Evolutionary conservation across 2,113 vertebrate species (phyloP).

Genomic region (Anser brachyrhynchus): DNA sequence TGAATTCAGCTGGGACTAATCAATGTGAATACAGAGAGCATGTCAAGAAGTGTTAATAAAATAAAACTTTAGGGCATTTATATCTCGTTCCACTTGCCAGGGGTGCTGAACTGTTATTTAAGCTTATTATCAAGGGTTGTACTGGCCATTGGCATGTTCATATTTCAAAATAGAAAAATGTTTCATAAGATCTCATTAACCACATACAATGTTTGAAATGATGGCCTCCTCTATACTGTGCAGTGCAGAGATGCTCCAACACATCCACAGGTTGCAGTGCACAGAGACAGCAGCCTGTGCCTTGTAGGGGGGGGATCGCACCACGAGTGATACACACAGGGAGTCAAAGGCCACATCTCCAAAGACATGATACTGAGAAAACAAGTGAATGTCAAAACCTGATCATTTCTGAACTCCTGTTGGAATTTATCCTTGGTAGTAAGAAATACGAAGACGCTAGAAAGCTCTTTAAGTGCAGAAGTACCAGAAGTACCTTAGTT

Average conservation of each 20-base stretch:
- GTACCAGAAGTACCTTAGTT: not conserved
- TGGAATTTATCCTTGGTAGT: not conserved
- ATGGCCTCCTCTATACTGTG: rapidly evolving
- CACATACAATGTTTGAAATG: not conserved
- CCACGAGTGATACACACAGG: rapidly evolving
- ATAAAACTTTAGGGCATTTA: not conserved
- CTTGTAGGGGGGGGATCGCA: not conserved
- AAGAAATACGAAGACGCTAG: not conserved
- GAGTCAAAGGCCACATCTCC: not conserved
- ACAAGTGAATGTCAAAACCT: rapidly evolving
- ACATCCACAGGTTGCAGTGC: not conserved
- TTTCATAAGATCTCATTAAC: not conserved
- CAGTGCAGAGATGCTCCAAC: not conserved
- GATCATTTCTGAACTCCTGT: rapidly evolving
- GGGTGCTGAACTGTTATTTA: not conserved
- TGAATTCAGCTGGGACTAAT: not conserved
- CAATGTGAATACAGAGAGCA: rapidly evolving
- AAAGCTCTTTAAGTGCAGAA: not conserved
- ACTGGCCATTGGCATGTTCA: not conserved
- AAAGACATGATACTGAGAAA: not conserved
- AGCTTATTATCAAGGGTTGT: not conserved
- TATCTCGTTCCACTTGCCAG: not conserved
- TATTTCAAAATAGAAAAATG: not conserved
- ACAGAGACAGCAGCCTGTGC: not conserved
- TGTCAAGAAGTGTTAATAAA: not conserved